Conservation (phyloP, 2,888 invertebrate species). For the Chloroclysta siterata region DNA sequence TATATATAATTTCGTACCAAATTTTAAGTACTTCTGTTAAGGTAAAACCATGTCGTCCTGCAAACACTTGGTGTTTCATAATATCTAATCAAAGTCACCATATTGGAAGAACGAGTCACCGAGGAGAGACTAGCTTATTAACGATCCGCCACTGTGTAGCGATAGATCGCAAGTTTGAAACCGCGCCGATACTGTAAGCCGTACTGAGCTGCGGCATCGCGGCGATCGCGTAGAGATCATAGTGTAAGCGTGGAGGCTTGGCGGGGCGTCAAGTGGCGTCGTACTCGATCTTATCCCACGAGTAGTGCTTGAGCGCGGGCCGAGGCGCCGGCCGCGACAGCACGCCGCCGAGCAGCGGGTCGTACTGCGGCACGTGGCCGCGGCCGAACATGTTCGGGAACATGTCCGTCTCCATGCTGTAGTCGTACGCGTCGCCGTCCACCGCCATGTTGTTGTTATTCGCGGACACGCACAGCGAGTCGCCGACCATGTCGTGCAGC, state of each 20-base stretch:
- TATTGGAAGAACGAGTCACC: constrained; percentile 71
- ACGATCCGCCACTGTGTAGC: constrained; percentile 57
- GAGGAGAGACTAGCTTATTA: constrained; percentile 65
- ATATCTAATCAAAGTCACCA: constrained; percentile 60
- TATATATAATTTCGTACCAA: constrained; percentile 59
- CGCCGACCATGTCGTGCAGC: constrained; percentile 87
- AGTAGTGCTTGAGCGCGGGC: constrained; percentile 87
- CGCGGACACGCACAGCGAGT: constrained; percentile 72
- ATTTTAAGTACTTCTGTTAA: constrained; percentile 73
- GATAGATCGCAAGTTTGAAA: constrained; percentile 37
- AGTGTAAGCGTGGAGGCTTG: constrained; percentile 34
- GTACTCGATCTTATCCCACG: constrained; percentile 92
- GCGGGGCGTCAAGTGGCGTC: constrained; percentile 84
- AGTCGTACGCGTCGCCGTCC: constrained; percentile 80
- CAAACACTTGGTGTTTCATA: constrained; percentile 75
- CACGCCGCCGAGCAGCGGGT: constrained; percentile 90
- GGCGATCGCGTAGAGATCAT: constrained; percentile 53
- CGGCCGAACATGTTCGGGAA: constrained; percentile 79
- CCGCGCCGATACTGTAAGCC: constrained; percentile 28
- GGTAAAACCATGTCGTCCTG: constrained; percentile 59
- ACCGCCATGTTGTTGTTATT: constrained; percentile 71
- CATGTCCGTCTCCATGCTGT: constrained; percentile 73
- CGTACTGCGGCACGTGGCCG: constrained; percentile 84
- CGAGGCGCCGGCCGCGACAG: constrained; percentile 85
- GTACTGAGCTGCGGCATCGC: constrained; percentile 25